Conservation (phyloP, 2,797 vertebrate genomes). For the Odontamblyopus rebecca region DNA sequence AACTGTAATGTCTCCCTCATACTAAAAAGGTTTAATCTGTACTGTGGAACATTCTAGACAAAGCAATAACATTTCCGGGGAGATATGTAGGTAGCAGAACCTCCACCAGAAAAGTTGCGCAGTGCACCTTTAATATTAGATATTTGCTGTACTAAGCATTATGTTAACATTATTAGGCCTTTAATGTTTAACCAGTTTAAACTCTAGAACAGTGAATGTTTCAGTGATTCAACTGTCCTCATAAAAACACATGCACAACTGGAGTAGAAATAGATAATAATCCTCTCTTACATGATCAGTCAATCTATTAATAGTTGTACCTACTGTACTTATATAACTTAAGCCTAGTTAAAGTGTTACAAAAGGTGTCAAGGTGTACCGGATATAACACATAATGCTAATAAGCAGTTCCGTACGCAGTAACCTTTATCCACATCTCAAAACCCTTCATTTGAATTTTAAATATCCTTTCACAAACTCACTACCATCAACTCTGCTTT, state of each 20-base stretch:
- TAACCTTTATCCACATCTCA: neutral
- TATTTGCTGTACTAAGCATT: too few relatives aligned
- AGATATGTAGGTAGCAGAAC: too few relatives aligned
- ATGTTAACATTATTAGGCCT: too few relatives aligned
- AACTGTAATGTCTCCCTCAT: too few relatives aligned
- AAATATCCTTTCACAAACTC: conserved; percentile 6
- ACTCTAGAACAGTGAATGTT: neutral
- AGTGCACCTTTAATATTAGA: neutral
- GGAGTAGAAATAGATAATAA: neutral
- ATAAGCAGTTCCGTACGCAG: neutral
- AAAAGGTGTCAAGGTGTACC: neutral
- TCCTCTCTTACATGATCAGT: neutral
- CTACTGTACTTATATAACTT: neutral
- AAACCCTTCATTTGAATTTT: neutral
- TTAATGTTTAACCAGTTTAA: neutral
- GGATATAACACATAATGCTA: neutral
- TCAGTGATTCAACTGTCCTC: neutral
- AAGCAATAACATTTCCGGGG: too few relatives aligned
- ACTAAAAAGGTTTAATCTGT: too few relatives aligned
- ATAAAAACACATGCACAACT: neutral
- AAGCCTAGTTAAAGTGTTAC: neutral
- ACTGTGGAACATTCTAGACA: too few relatives aligned
- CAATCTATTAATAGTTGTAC: neutral
- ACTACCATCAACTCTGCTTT: neutral
- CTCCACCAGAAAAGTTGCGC: too few relatives aligned